These are phyloP conservation scores for Melanerpes aurifrons DNA, from an alignment of 2,113 vertebrate genomes.

Conservation along the genomic window DNA sequence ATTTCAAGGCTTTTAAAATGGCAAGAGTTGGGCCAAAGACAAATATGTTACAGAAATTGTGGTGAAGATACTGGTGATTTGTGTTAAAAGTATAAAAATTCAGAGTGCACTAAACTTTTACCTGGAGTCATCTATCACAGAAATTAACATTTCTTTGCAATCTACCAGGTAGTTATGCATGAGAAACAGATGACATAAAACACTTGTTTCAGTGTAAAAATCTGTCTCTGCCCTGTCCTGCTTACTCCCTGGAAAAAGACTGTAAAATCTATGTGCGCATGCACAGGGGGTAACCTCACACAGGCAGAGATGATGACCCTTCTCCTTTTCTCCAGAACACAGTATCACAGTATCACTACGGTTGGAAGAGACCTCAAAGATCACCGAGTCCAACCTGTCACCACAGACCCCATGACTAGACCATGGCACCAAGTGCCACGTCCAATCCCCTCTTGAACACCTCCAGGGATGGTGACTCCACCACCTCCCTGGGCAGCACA, in stretches of 20 bases:
- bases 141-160: neutral
- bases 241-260: neutral
- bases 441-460: too few relatives aligned
- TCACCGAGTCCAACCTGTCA: too few relatives aligned
- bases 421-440: too few relatives aligned
- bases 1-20: neutral
- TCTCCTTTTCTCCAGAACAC: neutral
- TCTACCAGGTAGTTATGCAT: neutral
- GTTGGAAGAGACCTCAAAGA: too few relatives aligned
- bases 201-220: neutral
- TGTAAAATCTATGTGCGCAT: fast-evolving
- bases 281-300: neutral
- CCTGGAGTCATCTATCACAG: neutral
- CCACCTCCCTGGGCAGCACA: too few relatives aligned
- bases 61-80: too few relatives aligned
- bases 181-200: constrained; percentile 6
- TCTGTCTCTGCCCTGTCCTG: neutral
- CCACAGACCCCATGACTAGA: too few relatives aligned
- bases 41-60: neutral
- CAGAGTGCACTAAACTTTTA: too few relatives aligned
- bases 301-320: neutral
- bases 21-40: neutral
- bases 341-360: too few relatives aligned
- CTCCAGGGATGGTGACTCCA: too few relatives aligned
- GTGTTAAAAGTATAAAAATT: too few relatives aligned